A percentile compares a stretch with the other conserved stretches of the same genome.
Conservation (phyloP, 2,888 invertebrate genomes). For the Synergus laeviventris region DNA sequence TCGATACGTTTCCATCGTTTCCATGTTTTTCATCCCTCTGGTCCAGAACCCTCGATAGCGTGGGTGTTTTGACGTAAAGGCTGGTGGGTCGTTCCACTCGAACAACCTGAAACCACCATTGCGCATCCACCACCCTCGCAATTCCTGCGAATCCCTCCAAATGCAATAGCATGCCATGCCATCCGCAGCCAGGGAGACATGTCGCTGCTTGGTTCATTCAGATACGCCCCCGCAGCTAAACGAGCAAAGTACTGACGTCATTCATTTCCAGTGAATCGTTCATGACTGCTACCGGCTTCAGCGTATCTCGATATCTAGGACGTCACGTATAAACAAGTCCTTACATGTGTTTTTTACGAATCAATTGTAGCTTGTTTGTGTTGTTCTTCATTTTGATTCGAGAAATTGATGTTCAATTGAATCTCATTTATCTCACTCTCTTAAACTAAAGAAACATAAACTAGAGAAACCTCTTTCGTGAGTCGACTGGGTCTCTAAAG, state of each 20-base stretch:
- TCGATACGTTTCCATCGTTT: constrained; percentile 2
- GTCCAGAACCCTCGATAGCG: not conserved
- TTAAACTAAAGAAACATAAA: no score
- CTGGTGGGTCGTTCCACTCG: constrained; percentile 36
- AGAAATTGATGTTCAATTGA: no score
- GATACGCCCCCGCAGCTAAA: constrained; percentile 31
- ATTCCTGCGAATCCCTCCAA: not conserved
- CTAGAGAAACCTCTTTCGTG: no score
- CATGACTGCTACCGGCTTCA: not conserved
- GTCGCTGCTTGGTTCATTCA: constrained; percentile 31
- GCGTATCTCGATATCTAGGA: constrained; percentile 24
- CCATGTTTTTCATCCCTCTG: not conserved
- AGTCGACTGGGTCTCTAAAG: no score
- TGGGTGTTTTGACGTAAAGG: not conserved
- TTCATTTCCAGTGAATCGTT: constrained; percentile 30
- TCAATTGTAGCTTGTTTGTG: no score
- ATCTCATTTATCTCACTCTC: no score
- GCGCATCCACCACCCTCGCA: constrained; percentile 31
- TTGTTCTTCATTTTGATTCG: no score
- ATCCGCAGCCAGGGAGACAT: constrained; percentile 15
- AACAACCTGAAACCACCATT: constrained; percentile 33
- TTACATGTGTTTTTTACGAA: not conserved
- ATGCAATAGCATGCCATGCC: not conserved
- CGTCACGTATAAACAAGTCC: constrained; percentile 14
- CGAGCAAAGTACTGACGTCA: constrained; percentile 30